Evolutionary conservation across 2,113 vertebrate species (phyloP).

Genomic region (Erythrolamprus reginae): DNA sequence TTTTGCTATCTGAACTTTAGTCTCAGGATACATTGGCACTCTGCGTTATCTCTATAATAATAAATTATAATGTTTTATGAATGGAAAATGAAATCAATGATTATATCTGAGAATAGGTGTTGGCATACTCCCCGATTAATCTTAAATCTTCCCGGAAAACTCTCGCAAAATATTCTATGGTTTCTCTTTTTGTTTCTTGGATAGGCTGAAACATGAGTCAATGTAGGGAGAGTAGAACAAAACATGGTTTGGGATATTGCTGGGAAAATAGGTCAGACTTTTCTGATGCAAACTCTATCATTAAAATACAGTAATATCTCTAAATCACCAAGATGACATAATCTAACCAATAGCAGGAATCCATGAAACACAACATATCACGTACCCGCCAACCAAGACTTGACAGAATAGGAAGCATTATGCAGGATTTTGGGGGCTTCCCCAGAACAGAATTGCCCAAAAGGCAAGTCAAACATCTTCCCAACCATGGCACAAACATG

Average conservation of each 20-base stretch:
- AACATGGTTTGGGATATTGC: background rate
- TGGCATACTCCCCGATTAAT: background rate
- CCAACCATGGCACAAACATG: background rate
- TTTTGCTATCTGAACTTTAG: background rate
- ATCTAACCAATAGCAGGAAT: background rate
- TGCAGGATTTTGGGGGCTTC: background rate
- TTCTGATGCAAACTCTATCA: background rate
- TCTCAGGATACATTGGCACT: background rate
- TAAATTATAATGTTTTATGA: background rate
- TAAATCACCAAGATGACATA: background rate
- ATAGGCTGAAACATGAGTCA: background rate
- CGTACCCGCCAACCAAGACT: background rate
- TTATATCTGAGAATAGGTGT: background rate
- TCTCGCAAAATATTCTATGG: background rate
- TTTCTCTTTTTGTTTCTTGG: background rate
- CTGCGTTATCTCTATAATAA: background rate
- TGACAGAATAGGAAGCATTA: background rate
- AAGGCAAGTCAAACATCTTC: background rate
- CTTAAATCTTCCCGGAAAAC: background rate
- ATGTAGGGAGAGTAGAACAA: background rate
- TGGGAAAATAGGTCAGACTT: background rate
- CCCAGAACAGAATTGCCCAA: background rate
- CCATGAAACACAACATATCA: background rate
- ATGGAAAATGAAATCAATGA: background rate
- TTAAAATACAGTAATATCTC: background rate